phyloP scores from a whole-genome alignment of 2,888 invertebrate genomes.

The Epinotia nisella region DNA sequence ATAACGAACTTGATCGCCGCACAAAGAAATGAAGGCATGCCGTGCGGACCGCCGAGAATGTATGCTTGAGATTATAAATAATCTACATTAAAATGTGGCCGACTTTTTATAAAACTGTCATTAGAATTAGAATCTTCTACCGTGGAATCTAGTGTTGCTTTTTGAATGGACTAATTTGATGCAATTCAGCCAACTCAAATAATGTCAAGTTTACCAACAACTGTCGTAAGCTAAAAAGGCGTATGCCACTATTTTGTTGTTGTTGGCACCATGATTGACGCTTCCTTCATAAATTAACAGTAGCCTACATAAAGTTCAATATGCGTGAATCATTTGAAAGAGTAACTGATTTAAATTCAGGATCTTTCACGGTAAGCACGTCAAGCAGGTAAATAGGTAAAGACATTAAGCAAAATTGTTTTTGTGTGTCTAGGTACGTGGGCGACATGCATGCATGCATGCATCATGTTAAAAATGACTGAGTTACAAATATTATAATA shows the following conservation, averaged over 20 bases:
- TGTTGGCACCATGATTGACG: background rate
- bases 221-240: background rate
- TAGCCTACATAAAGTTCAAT: background rate
- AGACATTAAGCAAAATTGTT: background rate
- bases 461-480: too few relatives aligned
- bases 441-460: too few relatives aligned
- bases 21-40: slow-evolving; percentile 61
- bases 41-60: background rate
- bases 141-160: too few relatives aligned
- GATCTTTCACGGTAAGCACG: background rate
- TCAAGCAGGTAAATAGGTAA: background rate
- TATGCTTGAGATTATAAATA: too few relatives aligned
- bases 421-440: background rate
- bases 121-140: too few relatives aligned
- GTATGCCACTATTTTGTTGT: too few relatives aligned
- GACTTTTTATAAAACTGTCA: too few relatives aligned
- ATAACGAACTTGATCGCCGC: slow-evolving; percentile 70
- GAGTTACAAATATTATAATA: too few relatives aligned
- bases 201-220: background rate
- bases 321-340: background rate
- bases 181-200: too few relatives aligned
- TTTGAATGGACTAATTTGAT: too few relatives aligned
- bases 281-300: background rate
- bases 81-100: too few relatives aligned
- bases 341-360: background rate